Percentiles rank a stretch among this genome's conserved stretches.
phyloP scores from a whole-genome alignment of 2,888 invertebrate species.

The Caenorhabditis becei region DNA sequence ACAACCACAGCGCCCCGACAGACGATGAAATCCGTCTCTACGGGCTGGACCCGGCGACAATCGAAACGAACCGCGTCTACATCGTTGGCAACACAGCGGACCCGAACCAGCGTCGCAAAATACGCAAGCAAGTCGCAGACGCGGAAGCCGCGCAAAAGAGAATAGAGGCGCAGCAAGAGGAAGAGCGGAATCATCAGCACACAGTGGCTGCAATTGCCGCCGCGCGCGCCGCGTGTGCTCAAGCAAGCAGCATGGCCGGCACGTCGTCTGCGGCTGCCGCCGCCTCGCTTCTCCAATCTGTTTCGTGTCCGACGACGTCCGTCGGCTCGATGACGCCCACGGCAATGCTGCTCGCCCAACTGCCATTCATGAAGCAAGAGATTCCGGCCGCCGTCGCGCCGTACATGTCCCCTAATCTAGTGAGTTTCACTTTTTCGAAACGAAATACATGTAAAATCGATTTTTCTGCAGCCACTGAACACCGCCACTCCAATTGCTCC shows the following conservation, averaged over 20 bases:
- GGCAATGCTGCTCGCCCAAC: constrained; percentile 21
- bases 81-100: constrained; percentile 26
- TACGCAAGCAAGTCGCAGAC: constrained; percentile 41
- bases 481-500: not conserved
- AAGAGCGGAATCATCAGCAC: constrained; percentile 11
- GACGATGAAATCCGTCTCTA: constrained; percentile 30
- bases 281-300: not conserved
- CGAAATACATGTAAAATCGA: not conserved
- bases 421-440: not conserved
- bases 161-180: constrained; percentile 17
- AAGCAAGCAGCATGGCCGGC: not conserved
- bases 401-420: constrained; percentile 21
- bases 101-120: constrained; percentile 27
- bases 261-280: constrained; percentile 22
- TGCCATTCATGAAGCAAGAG: constrained; percentile 8
- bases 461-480: constrained; percentile 15
- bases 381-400: not conserved
- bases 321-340: constrained; percentile 4
- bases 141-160: constrained; percentile 24
- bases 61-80: constrained; percentile 34
- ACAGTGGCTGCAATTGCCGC: constrained; percentile 20
- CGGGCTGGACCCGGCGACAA: constrained; percentile 14
- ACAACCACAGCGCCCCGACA: constrained; percentile 32
- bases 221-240: constrained; percentile 21
- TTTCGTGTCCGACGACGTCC: not conserved